Percentiles rank a stretch among this genome's conserved stretches.
These are phyloP conservation scores for Palloptera scutellata DNA, from an alignment of 2,888 invertebrate genomes.

Conservation along the genomic window DNA sequence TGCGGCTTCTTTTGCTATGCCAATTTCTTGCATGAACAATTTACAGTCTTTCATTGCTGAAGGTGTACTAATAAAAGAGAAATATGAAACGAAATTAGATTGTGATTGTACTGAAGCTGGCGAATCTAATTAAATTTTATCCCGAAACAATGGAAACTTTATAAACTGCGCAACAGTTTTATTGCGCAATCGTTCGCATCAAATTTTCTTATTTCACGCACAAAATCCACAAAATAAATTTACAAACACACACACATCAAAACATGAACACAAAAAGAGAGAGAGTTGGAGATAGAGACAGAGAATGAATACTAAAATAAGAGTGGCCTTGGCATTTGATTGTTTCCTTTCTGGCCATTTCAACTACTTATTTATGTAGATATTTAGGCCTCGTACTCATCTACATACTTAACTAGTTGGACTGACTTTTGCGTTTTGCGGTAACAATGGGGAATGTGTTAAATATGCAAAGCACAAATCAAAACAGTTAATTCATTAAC, in stretches of 20 bases:
- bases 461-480: neutral
- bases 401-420: conserved; percentile 14
- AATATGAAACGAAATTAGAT: no score
- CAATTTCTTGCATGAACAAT: no score
- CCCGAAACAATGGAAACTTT: neutral
- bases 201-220: neutral
- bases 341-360: neutral
- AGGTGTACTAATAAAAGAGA: no score
- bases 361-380: neutral
- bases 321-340: neutral
- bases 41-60: no score
- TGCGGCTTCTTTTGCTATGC: no score
- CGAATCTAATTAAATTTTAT: no score
- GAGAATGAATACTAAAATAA: neutral
- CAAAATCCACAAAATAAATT: neutral
- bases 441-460: neutral
- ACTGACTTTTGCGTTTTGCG: conserved; percentile 20
- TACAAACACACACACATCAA: neutral
- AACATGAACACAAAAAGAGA: neutral
- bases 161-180: neutral
- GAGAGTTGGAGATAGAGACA: neutral
- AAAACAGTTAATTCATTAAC: neutral
- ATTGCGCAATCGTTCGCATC: neutral
- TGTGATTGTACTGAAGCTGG: no score
- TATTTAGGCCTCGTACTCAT: neutral